These are phyloP conservation scores for Saguinus imperator DNA, from an alignment of 2,113 vertebrate genomes.

Conservation along the genomic window DNA sequence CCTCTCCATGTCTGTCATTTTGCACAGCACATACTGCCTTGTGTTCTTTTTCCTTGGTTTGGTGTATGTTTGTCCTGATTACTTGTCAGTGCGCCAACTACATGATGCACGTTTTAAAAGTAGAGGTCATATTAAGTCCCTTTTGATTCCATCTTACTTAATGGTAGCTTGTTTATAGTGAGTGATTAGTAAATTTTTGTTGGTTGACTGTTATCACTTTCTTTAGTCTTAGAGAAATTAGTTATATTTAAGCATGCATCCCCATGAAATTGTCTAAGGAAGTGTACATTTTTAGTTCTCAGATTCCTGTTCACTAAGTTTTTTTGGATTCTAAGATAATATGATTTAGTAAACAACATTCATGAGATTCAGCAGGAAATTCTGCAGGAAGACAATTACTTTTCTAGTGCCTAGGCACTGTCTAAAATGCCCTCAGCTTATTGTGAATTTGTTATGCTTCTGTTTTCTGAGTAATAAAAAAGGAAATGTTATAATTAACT, in stretches of 20 bases:
- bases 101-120: background rate
- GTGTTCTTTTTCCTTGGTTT: background rate
- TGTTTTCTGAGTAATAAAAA: background rate
- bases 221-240: background rate
- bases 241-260: background rate
- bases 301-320: background rate
- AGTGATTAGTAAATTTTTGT: background rate
- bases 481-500: background rate
- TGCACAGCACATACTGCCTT: background rate
- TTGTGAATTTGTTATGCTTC: constrained; percentile 6
- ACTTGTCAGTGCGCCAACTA: background rate
- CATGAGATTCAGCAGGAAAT: background rate
- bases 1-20: background rate
- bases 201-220: background rate
- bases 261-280: background rate
- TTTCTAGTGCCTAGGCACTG: background rate
- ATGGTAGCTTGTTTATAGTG: constrained; percentile 16
- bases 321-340: background rate
- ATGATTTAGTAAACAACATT: constrained; percentile 1
- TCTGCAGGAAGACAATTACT: background rate
- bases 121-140: background rate
- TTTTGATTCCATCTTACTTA: background rate
- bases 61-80: background rate
- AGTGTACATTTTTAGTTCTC: background rate
- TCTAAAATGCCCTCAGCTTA: constrained; percentile 9